phyloP scores from a whole-genome alignment of 2,113 vertebrate genomes.

The Megaleporinus macrocephalus region DNA sequence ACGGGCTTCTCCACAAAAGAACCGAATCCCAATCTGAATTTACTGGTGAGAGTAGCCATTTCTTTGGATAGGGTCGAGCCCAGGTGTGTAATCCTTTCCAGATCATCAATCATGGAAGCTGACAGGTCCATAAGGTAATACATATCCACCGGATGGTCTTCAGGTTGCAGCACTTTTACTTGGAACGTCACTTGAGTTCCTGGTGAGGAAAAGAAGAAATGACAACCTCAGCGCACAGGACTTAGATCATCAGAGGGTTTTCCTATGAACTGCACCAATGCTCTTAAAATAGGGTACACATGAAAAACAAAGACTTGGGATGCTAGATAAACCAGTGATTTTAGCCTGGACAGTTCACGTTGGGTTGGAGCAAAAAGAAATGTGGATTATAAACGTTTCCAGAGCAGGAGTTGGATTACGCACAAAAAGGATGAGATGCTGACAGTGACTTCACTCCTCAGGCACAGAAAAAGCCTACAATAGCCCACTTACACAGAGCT shows the following conservation, averaged over 20 bases:
- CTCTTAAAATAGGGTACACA: neutral
- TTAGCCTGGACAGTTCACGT: no score
- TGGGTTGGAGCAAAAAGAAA: no score
- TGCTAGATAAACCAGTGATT: no score
- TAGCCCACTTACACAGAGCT: neutral
- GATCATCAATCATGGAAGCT: conserved; percentile 92
- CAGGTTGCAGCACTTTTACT: conserved; percentile 88
- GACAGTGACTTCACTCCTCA: neutral
- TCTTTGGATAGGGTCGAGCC: conserved; percentile 91
- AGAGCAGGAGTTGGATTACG: neutral
- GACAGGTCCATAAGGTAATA: conserved; percentile 99
- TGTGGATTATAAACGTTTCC: neutral
- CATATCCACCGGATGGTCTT: conserved; percentile 95
- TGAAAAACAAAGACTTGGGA: neutral
- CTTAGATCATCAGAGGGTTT: neutral
- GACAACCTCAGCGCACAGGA: neutral
- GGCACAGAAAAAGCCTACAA: neutral
- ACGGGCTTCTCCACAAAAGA: conserved; percentile 98
- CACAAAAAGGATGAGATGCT: neutral
- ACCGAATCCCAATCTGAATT: conserved; percentile 95
- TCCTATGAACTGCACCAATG: neutral
- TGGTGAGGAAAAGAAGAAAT: conserved; percentile 53
- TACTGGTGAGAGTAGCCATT: conserved; percentile 95
- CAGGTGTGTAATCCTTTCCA: conserved; percentile 88
- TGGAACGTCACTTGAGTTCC: conserved; percentile 88